phyloP scores from a whole-genome alignment of 37 sponge, comb jelly and placozoan genomes.

The Oscarella lobularis region DNA sequence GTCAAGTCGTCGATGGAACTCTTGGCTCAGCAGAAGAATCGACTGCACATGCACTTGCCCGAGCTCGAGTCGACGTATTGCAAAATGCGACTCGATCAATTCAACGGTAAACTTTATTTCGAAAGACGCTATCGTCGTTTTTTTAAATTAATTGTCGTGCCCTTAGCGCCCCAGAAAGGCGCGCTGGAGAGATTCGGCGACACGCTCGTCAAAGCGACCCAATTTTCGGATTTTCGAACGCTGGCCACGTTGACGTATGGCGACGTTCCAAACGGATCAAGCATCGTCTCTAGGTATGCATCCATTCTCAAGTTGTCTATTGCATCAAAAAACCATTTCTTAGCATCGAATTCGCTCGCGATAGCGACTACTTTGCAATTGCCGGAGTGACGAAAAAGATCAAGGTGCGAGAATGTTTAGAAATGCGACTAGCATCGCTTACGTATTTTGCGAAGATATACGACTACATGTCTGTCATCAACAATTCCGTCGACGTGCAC shows the following conservation, averaged over 20 bases:
- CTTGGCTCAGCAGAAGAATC: not conserved
- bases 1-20: too few species aligned
- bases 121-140: too few species aligned
- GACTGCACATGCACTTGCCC: not conserved
- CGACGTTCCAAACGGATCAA: not conserved
- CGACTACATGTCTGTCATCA: conserved; percentile 23
- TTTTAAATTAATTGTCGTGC: too few species aligned
- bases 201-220: not conserved
- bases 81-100: not conserved
- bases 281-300: not conserved
- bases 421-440: too few species aligned
- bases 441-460: conserved; percentile 24
- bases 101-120: not conserved
- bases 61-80: not conserved
- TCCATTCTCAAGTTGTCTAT: not conserved
- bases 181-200: not conserved
- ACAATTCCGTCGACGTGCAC: conserved; percentile 26
- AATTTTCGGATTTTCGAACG: not conserved
- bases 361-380: conserved; percentile 67
- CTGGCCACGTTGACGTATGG: not conserved
- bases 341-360: conserved; percentile 79
- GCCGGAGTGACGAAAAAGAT: conserved; percentile 80
- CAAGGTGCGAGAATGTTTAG: conserved; percentile 54
- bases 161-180: not conserved
- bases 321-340: not conserved